Percentiles rank a stretch among this genome's conserved stretches.
These are phyloP conservation scores for Protodeltote pygarga DNA, from an alignment of 2,888 invertebrate species.

Conservation along the genomic window DNA sequence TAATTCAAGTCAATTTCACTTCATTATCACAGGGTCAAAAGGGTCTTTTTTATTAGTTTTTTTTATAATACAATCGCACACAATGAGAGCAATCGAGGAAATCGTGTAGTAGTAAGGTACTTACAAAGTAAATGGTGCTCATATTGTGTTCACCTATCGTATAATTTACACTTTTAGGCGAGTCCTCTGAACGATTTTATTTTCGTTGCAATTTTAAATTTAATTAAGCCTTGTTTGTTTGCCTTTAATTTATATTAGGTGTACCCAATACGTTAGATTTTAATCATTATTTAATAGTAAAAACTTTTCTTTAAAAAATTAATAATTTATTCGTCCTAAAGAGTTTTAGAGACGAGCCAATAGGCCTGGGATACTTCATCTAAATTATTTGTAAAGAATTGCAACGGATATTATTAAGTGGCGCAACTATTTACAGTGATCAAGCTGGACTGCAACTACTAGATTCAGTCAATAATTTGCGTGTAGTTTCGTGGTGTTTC, in stretches of 20 bases:
- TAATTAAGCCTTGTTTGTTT: too few species aligned
- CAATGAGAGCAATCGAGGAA: conserved; percentile 20
- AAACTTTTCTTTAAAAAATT: background rate
- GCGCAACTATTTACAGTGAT: conserved; percentile 49
- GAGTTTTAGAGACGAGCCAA: conserved; percentile 11
- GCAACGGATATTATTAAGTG: conserved; percentile 43
- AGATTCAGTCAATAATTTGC: conserved; percentile 54
- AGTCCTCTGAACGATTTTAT: too few species aligned
- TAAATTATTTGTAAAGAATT: conserved; percentile 50
- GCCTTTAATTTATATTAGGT: too few species aligned
- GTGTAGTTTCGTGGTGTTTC: conserved; percentile 47
- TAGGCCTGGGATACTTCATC: conserved; percentile 34
- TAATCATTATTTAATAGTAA: background rate
- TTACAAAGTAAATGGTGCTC: background rate
- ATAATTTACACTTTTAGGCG: conserved; percentile 5
- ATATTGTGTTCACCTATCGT: conserved; percentile 1
- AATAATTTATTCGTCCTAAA: too few species aligned
- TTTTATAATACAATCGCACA: conserved; percentile 13
- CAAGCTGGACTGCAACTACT: conserved; percentile 39
- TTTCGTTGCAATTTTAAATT: background rate
- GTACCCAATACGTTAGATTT: too few species aligned
- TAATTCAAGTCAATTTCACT: conserved; percentile 23
- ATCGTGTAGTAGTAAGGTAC: conserved; percentile 5
- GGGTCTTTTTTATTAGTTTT: conserved; percentile 24
- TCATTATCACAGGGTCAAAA: conserved; percentile 29